Evolutionary conservation across 2,888 invertebrate species (phyloP).

Genomic region (Eubasilissa splendida): DNA sequence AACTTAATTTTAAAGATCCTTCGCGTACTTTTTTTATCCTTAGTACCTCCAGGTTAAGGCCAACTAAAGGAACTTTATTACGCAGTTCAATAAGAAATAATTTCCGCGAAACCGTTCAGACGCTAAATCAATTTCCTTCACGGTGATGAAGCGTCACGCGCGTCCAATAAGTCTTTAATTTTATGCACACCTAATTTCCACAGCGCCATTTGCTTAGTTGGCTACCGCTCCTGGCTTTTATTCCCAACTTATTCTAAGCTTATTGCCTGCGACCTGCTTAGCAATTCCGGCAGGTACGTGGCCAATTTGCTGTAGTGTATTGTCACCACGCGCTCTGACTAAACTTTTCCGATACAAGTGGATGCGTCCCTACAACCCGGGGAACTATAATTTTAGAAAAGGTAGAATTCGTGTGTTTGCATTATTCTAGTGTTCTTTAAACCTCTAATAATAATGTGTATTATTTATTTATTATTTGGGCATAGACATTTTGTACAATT

Average conservation of each 20-base stretch:
- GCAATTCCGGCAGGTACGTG: conserved; percentile 44
- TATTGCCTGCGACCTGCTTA: conserved; percentile 39
- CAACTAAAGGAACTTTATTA: background rate
- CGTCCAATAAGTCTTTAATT: conserved; percentile 30
- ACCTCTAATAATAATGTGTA: no score
- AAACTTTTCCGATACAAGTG: conserved; percentile 29
- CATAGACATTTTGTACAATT: no score
- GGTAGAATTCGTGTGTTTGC: conserved; percentile 5
- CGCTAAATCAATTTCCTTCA: conserved; percentile 17
- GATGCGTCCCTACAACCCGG: conserved; percentile 1
- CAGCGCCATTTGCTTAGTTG: conserved; percentile 4
- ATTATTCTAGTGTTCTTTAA: background rate
- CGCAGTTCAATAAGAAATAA: background rate
- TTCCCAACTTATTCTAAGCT: background rate
- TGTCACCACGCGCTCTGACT: conserved; percentile 33
- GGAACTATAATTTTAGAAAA: background rate
- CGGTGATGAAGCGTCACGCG: conserved; percentile 18
- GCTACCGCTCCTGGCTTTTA: conserved; percentile 17
- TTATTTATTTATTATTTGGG: no score
- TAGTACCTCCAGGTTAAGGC: no score
- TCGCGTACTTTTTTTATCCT: no score
- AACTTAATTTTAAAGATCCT: no score
- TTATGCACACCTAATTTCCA: conserved; percentile 10
- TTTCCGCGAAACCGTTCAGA: background rate
- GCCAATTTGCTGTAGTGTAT: conserved; percentile 48